Evolutionary conservation across 2,888 invertebrate genomes (phyloP).

Genomic region (Mythimna albipuncta): DNA sequence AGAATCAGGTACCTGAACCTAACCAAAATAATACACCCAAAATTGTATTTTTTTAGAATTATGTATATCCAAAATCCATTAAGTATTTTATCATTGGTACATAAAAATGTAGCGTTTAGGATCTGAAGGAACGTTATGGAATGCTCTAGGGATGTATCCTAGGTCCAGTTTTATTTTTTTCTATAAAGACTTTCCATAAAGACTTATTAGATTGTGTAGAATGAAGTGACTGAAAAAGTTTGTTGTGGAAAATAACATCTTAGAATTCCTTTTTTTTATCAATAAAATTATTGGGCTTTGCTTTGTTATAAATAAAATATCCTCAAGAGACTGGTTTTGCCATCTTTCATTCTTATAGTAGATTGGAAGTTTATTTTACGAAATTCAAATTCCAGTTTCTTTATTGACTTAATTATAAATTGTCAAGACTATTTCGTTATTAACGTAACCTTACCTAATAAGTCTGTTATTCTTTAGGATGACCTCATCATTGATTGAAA

Average conservation of each 20-base stretch:
- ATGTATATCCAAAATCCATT: neutral
- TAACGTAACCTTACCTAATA: conserved; percentile 39
- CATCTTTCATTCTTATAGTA: neutral
- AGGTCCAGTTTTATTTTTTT: neutral
- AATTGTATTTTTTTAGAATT: neutral
- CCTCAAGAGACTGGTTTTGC: neutral
- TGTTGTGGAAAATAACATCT: neutral
- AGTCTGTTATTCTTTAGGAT: conserved; percentile 49
- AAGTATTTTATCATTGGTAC: neutral
- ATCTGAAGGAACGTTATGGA: neutral
- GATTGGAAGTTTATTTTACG: neutral
- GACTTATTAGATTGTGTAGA: neutral
- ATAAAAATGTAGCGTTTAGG: neutral
- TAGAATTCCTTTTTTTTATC: neutral
- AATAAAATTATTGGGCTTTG: neutral
- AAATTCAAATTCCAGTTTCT: conserved; percentile 6
- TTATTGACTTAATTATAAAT: conserved; percentile 12
- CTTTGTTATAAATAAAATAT: neutral
- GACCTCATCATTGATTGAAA: conserved; percentile 64
- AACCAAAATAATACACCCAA: neutral
- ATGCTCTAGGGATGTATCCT: conserved; percentile 10
- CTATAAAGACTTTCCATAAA: neutral
- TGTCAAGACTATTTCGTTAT: conserved; percentile 15
- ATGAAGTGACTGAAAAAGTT: neutral
- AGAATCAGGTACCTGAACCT: neutral